Conservation (phyloP, 2,113 vertebrate species). For the Megaleporinus macrocephalus region DNA sequence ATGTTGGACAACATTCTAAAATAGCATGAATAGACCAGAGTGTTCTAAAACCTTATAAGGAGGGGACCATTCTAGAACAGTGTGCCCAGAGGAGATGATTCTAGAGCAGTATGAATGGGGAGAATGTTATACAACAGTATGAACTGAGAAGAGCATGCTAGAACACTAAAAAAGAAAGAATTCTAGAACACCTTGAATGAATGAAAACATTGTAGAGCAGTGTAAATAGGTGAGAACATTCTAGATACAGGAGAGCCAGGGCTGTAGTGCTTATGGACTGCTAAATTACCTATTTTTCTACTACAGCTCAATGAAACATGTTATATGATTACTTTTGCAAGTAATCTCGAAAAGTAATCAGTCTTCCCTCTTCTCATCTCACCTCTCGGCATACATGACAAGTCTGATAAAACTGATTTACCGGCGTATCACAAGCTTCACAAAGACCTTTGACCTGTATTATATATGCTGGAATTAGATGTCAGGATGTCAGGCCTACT, state of each 20-base stretch:
- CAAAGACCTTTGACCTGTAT: conserved; percentile 2
- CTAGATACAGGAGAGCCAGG: not conserved
- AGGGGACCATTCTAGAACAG: not conserved
- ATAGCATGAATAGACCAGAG: too few species aligned
- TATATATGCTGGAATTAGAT: conserved; percentile 6
- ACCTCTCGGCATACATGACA: conserved; percentile 9
- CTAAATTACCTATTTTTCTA: not conserved
- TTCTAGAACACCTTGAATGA: too few species aligned
- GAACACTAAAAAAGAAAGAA: not conserved
- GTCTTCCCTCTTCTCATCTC: not conserved
- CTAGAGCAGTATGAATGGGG: not conserved
- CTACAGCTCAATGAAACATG: not conserved
- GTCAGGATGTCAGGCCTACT: not conserved
- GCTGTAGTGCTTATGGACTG: not conserved
- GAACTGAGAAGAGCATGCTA: not conserved
- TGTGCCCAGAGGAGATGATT: not conserved
- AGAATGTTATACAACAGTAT: not conserved
- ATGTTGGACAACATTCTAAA: too few species aligned
- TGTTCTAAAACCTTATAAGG: not conserved
- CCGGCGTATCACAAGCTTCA: not conserved
- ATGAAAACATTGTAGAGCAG: not conserved
- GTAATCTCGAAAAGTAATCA: conserved; percentile 2
- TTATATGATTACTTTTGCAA: not conserved
- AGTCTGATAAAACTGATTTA: conserved; percentile 26
- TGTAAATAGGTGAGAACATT: not conserved